Evolutionary conservation across 2,797 vertebrate species (phyloP), one percentile per base, ranked within the genome.

Genomic region (Pachyuromys duprasi): DNA sequence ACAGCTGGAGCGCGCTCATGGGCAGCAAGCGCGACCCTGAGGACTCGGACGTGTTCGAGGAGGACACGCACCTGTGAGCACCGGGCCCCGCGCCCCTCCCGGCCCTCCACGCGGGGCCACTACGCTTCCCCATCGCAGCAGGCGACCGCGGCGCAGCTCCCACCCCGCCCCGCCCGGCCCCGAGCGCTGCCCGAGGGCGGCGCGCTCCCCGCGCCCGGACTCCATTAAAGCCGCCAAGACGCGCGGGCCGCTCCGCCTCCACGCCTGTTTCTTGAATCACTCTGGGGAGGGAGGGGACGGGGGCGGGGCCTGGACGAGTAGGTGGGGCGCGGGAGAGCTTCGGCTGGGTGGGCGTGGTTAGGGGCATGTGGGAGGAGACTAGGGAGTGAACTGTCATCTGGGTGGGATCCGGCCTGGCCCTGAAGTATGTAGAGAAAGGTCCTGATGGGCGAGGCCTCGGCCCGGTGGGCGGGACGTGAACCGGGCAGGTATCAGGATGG

Each of bases 11-110:
- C 97, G 99, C 99, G 81, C 98, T 99, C 96, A 99, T 99, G 97
- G 99, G 99, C 95, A 99, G 99, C 98, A 99, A 99, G 96, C 98
- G 98, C 67, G 99, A 98, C 22, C 99, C 99, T 67, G 99, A 99
- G 91, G 99, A 99, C 45, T 99, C 99, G 39, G 99, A 99, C 96
- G 99, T 99, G 92, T 99, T 99, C 97, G 99, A 99, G 98, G 99
- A 99, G 98, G 99, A 99, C 97, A 99, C 99, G 0, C 99, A 99
- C 98, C 99, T 99, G 98, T 99, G 99, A 98, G 36, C 91, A 93
- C 72, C 69, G 1, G 42, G 18, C 1, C 12, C 89, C 78, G 74
- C 65, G 89, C n/a, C 76, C 62, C 76, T 55, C 63, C 75, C 63
- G 49, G 12, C 26, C 76, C 89, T 76, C 49, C 57, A 22, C 31